Evolutionary conservation across 2,113 vertebrate genomes (phyloP).

Genomic region (Lucifuga dentata): DNA sequence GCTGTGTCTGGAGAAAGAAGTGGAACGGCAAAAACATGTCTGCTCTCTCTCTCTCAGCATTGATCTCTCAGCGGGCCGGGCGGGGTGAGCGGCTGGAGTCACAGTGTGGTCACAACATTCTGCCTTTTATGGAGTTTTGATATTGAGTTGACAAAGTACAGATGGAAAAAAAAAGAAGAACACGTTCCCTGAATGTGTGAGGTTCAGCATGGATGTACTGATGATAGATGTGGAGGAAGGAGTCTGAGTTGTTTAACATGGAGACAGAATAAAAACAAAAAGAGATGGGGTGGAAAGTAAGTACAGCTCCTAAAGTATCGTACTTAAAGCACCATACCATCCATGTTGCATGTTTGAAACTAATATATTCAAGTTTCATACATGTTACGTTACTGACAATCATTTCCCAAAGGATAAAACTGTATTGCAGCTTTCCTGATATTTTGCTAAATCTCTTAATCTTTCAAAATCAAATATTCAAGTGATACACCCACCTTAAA

Average conservation of each 20-base stretch:
- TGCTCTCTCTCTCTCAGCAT: slow-evolving; percentile 28
- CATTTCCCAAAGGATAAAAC: too few species aligned
- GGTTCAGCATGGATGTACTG: slow-evolving; percentile 18
- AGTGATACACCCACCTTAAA: too few species aligned
- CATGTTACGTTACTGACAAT: too few species aligned
- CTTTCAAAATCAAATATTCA: too few species aligned
- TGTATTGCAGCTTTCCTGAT: too few species aligned
- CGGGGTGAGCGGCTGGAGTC: slow-evolving; percentile 12
- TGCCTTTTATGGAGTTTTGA: slow-evolving; percentile 10
- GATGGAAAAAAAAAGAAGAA: slow-evolving; percentile 17
- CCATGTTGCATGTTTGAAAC: too few species aligned
- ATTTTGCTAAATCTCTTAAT: too few species aligned
- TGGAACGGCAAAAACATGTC: slow-evolving; percentile 71
- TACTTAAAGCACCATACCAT: too few species aligned
- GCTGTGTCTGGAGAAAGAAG: slow-evolving; percentile 72
- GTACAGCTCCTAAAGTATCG: too few species aligned
- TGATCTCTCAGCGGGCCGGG: slow-evolving; percentile 22
- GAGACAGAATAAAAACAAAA: background rate
- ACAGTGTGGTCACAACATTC: slow-evolving; percentile 2
- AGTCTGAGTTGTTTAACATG: background rate
- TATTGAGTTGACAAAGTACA: slow-evolving; percentile 12
- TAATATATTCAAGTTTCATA: too few species aligned
- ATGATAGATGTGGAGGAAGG: slow-evolving; percentile 31
- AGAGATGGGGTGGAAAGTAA: background rate
- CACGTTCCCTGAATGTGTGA: slow-evolving; percentile 4